phyloP scores from a whole-genome alignment of 2,888 invertebrate species.

The Nipponacmea schrenckii region DNA sequence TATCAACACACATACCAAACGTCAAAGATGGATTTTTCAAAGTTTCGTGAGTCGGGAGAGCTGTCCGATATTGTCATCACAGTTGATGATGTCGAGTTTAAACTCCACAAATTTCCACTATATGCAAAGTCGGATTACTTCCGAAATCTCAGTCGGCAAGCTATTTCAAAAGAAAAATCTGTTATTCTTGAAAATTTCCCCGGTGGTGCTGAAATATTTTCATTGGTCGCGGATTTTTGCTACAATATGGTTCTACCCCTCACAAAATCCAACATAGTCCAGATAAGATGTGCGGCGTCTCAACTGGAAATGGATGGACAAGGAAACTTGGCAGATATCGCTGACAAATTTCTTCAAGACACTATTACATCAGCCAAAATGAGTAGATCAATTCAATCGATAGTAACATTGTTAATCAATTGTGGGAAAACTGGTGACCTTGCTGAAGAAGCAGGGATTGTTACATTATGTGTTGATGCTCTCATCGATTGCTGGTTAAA shows the following conservation, averaged over 20 bases:
- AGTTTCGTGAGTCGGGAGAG: slow-evolving; percentile 61
- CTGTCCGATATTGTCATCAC: slow-evolving; percentile 64
- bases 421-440: slow-evolving; percentile 51
- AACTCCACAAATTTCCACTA: slow-evolving; percentile 66
- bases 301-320: slow-evolving; percentile 61
- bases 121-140: slow-evolving; percentile 65
- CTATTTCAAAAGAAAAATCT: slow-evolving; percentile 34
- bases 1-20: no score
- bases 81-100: slow-evolving; percentile 56
- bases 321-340: slow-evolving; percentile 56
- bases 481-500: slow-evolving; percentile 61
- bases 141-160: slow-evolving; percentile 50
- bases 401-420: slow-evolving; percentile 51
- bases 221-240: slow-evolving; percentile 64
- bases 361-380: slow-evolving; percentile 59
- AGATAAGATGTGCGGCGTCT: slow-evolving; percentile 62
- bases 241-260: slow-evolving; percentile 62
- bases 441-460: slow-evolving; percentile 54
- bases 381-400: slow-evolving; percentile 45
- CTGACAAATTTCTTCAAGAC: slow-evolving; percentile 59
- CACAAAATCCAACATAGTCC: slow-evolving; percentile 56
- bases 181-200: slow-evolving; percentile 62
- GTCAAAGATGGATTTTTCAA: slow-evolving; percentile 53
- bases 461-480: slow-evolving; percentile 52
- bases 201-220: slow-evolving; percentile 62